Evolutionary conservation across 2,113 vertebrate genomes (phyloP), one percentile per base, ranked within the genome.

Genomic region (Bufo bufo): DNA sequence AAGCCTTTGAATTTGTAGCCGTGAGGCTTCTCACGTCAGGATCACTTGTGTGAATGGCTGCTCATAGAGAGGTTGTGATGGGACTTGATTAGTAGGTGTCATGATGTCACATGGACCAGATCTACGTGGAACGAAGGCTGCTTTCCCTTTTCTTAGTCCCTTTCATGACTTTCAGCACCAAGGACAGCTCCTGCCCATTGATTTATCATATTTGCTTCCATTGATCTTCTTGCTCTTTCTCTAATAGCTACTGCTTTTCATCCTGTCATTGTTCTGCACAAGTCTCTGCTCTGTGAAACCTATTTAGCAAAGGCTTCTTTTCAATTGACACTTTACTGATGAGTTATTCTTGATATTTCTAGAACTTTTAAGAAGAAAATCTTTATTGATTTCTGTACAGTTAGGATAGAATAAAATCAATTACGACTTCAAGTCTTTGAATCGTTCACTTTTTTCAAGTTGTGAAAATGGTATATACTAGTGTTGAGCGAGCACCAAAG

Each of bases 121-220:
- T 65, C 11, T 50, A 20, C 75, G 50, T 49, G 52, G 17, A 56
- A 77, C 23, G 56, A 79, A 63, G 20, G 56, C 47, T 78, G 58
- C 47, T 11, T 17, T 50, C 45, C 17, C 54, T 19, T 77, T 16
- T 43, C 58, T 77, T 6, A 52, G 3, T 5, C 13, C 63, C 43
- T 33, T 59, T 6, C 59, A 16, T 80, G 85, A 56, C 61, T 80
- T 87, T 87, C 77, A 87, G 85, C 85, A 87, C 77, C 61, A 79
- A 54, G 85, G 85, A 80, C 85, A 87, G 63, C 49, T 69, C 63
- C 75, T 79, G 69, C 49, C 13, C 23, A 79, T 66, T 86, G 85
- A 80, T 80, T 87, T 80, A 79, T 69, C 78, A 66, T 79, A 86
- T 79, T 78, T 79, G 59, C 45, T 69, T 79, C 16, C 20, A 86